Conservation (phyloP, 1,140 invertebrate species). For the Melipona quadrifasciata region DNA sequence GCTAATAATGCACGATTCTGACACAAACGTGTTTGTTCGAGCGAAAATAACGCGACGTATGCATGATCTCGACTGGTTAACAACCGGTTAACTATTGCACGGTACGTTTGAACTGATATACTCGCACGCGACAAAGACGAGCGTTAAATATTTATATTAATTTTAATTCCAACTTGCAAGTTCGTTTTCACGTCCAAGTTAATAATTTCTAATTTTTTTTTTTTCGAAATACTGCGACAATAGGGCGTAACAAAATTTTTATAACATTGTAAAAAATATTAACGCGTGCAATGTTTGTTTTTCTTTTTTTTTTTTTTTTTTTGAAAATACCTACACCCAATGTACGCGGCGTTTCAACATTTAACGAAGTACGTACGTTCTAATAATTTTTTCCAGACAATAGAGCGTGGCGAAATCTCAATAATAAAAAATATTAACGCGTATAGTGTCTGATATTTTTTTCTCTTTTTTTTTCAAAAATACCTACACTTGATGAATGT, state of each 20-base stretch:
- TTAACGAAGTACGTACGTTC: no score
- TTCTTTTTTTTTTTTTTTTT: no score
- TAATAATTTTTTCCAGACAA: no score
- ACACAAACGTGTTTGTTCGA: background rate
- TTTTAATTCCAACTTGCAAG: background rate
- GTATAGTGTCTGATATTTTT: no score
- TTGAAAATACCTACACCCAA: no score
- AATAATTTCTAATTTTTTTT: background rate
- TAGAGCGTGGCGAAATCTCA: no score
- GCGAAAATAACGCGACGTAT: background rate
- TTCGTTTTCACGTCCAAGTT: background rate
- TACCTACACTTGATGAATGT: no score
- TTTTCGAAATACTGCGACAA: background rate
- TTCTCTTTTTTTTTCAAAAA: no score
- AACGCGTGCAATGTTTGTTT: no score
- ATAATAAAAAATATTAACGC: no score
- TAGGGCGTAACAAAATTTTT: background rate
- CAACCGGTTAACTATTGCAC: background rate
- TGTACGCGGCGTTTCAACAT: no score
- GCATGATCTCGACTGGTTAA: background rate
- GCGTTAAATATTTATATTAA: background rate
- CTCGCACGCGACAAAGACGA: background rate
- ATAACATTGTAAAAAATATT: no score
- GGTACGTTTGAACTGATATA: background rate
- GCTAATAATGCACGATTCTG: background rate